Evolutionary conservation across 2,113 vertebrate genomes (phyloP).

Genomic region (Tragelaphus buxtoni): DNA sequence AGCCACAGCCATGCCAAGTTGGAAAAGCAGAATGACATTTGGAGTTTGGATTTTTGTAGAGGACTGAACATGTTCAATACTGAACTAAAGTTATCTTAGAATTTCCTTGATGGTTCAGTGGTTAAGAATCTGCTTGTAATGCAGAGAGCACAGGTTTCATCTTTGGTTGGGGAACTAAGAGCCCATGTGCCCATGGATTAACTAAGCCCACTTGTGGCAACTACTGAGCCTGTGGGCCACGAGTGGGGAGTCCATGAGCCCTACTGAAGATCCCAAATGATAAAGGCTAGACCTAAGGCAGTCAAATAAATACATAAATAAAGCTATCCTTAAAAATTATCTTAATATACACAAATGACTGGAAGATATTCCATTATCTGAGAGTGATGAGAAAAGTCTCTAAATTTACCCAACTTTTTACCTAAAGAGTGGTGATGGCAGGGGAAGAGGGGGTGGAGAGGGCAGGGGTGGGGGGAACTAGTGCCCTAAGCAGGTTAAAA

Average conservation of each 20-base stretch:
- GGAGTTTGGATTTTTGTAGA: neutral
- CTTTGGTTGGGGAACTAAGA: neutral
- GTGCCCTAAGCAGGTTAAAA: neutral
- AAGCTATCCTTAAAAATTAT: neutral
- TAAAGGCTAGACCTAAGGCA: neutral
- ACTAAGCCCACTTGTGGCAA: neutral
- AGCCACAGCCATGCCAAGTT: neutral
- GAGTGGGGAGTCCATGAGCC: neutral
- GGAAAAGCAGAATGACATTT: neutral
- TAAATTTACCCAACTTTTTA: neutral
- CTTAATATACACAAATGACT: neutral
- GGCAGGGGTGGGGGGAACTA: no score
- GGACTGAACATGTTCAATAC: neutral
- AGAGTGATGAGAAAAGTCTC: neutral
- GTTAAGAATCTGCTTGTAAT: neutral
- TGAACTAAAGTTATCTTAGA: neutral
- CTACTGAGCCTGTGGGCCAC: neutral
- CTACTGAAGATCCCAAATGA: neutral
- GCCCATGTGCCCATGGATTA: neutral
- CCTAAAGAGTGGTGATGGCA: neutral
- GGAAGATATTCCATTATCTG: neutral
- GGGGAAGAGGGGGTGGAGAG: fast-evolving
- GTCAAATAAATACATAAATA: neutral
- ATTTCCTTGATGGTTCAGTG: neutral
- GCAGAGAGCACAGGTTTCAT: neutral